phyloP scores from a whole-genome alignment of 2,888 invertebrate genomes.

The Stegana nigrithorax region DNA sequence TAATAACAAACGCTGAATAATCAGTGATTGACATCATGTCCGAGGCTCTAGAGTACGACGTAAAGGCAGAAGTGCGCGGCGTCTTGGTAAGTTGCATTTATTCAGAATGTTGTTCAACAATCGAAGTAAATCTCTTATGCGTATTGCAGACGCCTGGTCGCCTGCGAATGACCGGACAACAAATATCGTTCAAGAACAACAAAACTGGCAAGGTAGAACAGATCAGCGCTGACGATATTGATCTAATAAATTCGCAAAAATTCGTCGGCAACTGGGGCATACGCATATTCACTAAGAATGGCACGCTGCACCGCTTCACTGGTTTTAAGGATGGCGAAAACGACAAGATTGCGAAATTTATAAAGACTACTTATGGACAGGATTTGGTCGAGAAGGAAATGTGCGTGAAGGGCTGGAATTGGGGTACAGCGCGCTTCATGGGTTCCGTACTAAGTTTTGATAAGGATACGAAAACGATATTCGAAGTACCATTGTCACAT shows the following conservation, averaged over 20 bases:
- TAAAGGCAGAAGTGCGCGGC: slow-evolving; percentile 85
- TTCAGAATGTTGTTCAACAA: neutral
- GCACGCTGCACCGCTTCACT: slow-evolving; percentile 88
- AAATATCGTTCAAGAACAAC: slow-evolving; percentile 91
- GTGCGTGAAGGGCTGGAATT: slow-evolving; percentile 98
- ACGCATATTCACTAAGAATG: slow-evolving; percentile 89
- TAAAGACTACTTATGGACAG: slow-evolving; percentile 83
- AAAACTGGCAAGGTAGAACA: slow-evolving; percentile 98
- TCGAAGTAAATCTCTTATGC: neutral
- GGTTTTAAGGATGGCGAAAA: slow-evolving; percentile 95
- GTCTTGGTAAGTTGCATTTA: slow-evolving; percentile 77
- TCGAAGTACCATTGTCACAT: slow-evolving; percentile 95
- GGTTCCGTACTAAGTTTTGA: slow-evolving; percentile 89
- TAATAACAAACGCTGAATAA: no score
- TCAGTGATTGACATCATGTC: slow-evolving; percentile 70
- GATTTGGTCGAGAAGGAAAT: slow-evolving; percentile 92
- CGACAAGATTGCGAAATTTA: slow-evolving; percentile 92
- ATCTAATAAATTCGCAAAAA: slow-evolving; percentile 90
- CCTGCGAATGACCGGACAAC: slow-evolving; percentile 90
- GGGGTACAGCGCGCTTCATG: slow-evolving; percentile 95
- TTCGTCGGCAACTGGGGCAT: slow-evolving; percentile 92
- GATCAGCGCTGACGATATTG: slow-evolving; percentile 85
- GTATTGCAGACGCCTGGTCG: slow-evolving; percentile 84
- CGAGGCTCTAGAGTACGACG: slow-evolving; percentile 91
- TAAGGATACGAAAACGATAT: slow-evolving; percentile 84